Conservation (phyloP, 30 jellyfish, hydroid and myxozoan genomes). For the Aurelia sp. region DNA sequence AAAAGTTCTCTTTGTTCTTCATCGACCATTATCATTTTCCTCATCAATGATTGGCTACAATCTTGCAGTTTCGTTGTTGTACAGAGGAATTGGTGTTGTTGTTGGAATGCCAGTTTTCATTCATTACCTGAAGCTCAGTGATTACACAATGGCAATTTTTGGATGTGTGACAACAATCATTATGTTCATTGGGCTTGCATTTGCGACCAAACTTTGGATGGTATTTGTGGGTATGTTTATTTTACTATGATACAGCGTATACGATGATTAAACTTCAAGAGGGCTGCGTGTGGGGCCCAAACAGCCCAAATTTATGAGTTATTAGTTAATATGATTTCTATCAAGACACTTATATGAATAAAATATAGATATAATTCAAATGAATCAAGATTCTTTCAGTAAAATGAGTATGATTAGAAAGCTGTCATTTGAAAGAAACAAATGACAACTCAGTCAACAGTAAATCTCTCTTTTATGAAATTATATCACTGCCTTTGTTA, state of each 20-base stretch:
- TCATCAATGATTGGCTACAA: conserved; percentile 90
- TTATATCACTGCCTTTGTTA: too few relatives aligned
- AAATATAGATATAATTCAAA: too few relatives aligned
- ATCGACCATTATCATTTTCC: conserved; percentile 84
- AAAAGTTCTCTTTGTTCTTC: conserved; percentile 69
- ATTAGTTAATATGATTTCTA: too few relatives aligned
- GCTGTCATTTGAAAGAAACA: too few relatives aligned
- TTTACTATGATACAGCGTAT: not conserved
- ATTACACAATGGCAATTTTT: conserved; percentile 59
- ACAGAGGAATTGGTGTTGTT: conserved; percentile 80
- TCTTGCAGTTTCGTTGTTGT: conserved; percentile 53
- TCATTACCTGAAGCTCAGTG: conserved; percentile 60
- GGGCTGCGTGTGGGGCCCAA: too few relatives aligned
- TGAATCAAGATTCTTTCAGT: too few relatives aligned
- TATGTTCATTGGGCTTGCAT: conserved; percentile 60
- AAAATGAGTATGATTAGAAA: too few relatives aligned
- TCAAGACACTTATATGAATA: too few relatives aligned
- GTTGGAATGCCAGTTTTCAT: conserved; percentile 70
- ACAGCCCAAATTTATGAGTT: too few relatives aligned
- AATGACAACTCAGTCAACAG: too few relatives aligned
- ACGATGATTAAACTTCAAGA: too few relatives aligned
- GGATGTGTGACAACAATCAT: conserved; percentile 57
- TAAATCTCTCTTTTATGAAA: too few relatives aligned
- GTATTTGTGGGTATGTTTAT: conserved; percentile 77
- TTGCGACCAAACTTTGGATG: conserved; percentile 76